Conservation (phyloP, 2,113 vertebrate species). For the Hippocampus abdominalis region DNA sequence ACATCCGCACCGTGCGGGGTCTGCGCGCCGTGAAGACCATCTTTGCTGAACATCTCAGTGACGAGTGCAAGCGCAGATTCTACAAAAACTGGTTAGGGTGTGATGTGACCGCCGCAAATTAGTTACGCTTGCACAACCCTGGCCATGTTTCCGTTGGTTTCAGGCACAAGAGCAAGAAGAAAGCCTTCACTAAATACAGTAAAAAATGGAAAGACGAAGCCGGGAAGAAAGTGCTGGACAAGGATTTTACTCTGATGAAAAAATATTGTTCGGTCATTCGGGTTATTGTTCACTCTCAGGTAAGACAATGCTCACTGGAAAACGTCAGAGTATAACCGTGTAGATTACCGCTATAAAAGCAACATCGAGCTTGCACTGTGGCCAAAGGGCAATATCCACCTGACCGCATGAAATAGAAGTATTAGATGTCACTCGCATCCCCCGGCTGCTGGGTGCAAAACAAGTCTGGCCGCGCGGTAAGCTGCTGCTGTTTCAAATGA, state of each 20-base stretch:
- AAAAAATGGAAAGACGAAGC: slow-evolving; percentile 97
- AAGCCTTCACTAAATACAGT: slow-evolving; percentile 95
- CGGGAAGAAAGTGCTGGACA: slow-evolving; percentile 94
- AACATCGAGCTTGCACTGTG: neutral
- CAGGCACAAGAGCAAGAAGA: slow-evolving; percentile 98
- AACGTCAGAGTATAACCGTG: neutral
- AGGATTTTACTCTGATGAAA: slow-evolving; percentile 90
- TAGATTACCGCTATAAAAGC: neutral
- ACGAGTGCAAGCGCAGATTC: slow-evolving; percentile 93
- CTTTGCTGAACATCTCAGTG: slow-evolving; percentile 94
- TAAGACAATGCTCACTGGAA: slow-evolving; percentile 33
- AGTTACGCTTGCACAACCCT: neutral
- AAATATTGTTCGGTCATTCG: slow-evolving; percentile 93
- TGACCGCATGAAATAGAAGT: slow-evolving; percentile 17
- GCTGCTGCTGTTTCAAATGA: slow-evolving; percentile 68
- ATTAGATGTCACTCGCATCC: slow-evolving; percentile 19
- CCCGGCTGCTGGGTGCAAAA: slow-evolving; percentile 3
- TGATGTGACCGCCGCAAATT: neutral
- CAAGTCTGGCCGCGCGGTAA: slow-evolving; percentile 22
- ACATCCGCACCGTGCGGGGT: slow-evolving; percentile 84
- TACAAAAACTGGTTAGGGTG: slow-evolving; percentile 93
- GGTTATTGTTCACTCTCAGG: slow-evolving; percentile 92
- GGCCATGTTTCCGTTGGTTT: slow-evolving; percentile 39
- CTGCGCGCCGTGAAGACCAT: slow-evolving; percentile 90
- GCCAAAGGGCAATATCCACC: slow-evolving; percentile 28